Conservation (phyloP, 2,888 invertebrate genomes). For the Chalcis sispes region DNA sequence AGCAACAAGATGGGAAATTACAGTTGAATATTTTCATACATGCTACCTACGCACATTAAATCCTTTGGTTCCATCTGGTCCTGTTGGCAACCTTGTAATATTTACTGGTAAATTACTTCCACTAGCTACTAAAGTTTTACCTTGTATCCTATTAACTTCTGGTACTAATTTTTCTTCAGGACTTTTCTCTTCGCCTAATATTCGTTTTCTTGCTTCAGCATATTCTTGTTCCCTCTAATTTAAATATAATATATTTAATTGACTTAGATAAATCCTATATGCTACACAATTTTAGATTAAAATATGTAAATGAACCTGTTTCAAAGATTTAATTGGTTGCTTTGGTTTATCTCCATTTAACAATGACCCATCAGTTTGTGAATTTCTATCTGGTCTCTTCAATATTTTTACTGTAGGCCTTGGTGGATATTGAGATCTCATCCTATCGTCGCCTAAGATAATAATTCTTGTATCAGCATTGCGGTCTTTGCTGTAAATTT, state of each 20-base stretch:
- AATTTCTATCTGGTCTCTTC: slow-evolving; percentile 82
- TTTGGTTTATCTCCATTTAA: slow-evolving; percentile 83
- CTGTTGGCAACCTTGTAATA: slow-evolving; percentile 85
- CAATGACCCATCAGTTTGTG: slow-evolving; percentile 77
- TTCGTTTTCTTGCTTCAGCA: slow-evolving; percentile 92
- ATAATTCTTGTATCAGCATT: slow-evolving; percentile 79
- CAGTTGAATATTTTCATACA: slow-evolving; percentile 62
- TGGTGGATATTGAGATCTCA: slow-evolving; percentile 87
- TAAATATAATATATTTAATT: background rate
- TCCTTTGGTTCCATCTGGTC: slow-evolving; percentile 87
- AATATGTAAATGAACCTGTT: slow-evolving; percentile 76
- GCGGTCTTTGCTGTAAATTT: slow-evolving; percentile 58
- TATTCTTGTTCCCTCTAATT: slow-evolving; percentile 92
- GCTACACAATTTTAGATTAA: background rate
- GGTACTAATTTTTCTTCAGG: slow-evolving; percentile 80
- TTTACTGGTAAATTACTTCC: slow-evolving; percentile 65
- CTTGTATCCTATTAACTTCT: slow-evolving; percentile 74
- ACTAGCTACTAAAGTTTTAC: slow-evolving; percentile 63
- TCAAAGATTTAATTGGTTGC: slow-evolving; percentile 88
- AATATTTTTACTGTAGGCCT: slow-evolving; percentile 91
- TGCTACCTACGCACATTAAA: slow-evolving; percentile 84
- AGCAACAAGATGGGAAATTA: slow-evolving; percentile 68
- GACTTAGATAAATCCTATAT: slow-evolving; percentile 18
- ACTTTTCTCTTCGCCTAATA: slow-evolving; percentile 90
- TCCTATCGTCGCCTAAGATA: slow-evolving; percentile 87